phyloP scores from a whole-genome alignment of 2,797 vertebrate species.

The Liparis tanakae region DNA sequence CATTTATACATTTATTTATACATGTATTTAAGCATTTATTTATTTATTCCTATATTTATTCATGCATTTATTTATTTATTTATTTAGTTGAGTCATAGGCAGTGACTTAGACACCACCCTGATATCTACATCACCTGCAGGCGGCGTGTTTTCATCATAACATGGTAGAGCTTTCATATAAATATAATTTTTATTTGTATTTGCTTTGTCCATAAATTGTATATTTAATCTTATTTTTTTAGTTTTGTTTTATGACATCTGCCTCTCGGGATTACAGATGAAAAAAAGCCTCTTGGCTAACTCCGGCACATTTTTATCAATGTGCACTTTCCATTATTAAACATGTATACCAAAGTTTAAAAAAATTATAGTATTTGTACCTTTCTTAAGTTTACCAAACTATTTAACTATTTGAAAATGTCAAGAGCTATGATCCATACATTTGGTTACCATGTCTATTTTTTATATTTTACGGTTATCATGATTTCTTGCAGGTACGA shows the following conservation, averaged over 20 bases:
- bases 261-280: no score
- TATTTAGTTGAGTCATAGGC: constrained; percentile 1
- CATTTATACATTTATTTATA: no score
- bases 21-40: no score
- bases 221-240: no score
- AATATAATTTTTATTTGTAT: background rate
- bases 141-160: constrained; percentile 20
- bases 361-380: background rate
- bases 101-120: constrained; percentile 18
- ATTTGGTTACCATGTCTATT: background rate
- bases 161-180: background rate
- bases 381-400: background rate
- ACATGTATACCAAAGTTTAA: no score
- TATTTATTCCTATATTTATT: no score
- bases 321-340: no score
- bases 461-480: background rate
- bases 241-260: no score
- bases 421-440: background rate
- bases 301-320: no score
- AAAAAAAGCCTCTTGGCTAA: no score
- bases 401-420: constrained; percentile 1
- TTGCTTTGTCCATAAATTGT: no score
- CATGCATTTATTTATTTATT: no score
- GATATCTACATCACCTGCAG: constrained; percentile 30
- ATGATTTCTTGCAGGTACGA: constrained; percentile 86